Base-by-base conservation (phyloP, 2,797 vertebrate species). In the Todus mexicanus region DNA sequence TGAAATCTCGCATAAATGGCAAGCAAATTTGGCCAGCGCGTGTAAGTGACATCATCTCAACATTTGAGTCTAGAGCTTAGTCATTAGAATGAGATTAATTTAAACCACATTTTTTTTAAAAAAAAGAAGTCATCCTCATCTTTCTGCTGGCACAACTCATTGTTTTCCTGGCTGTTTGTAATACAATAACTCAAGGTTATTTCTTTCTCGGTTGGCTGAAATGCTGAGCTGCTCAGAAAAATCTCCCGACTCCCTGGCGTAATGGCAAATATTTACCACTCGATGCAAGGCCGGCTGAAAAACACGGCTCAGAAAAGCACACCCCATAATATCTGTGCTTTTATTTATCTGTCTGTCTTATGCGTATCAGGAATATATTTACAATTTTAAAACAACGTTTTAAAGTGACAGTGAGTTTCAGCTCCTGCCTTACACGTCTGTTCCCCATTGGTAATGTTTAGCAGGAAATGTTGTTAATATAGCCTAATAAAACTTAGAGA, bases 21-120 rank as follows among this genome's bases (percentile, higher is more conserved):
- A 81, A 43, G 29, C 29, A 51, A 45, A 33, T 88, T 57, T 93
- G 94, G 92, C 48, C 48, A 33, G 26, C 78, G 53, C 84, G 19
- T 13, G 87, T 56, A 79, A 91, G 81, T 95, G 63, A 85, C 74
- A 90, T 95, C 84, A 90, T 51, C 84, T 84, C 84, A 74, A 6
- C 27, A 20, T 88, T 38, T 76, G 64, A 95, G 75, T 72, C 84
- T 71, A n/a, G 60, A 86, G 92, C 87, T 94, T 92, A 92, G 93
- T 94, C 76, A 88, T 90, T 90, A 89, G 40, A 12, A 35, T 27
- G 66, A 27, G 78, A 29, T 69, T 37, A 70, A 93, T 82, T 64
- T 43, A 76, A 23, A 78, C 27, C 85, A 87, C 53, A 8, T 72
- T 87, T 84, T 61, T 86, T 59, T 37, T n/a, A 9, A 37, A 37